Evolutionary conservation across 30 jellyfish, hydroid and myxozoan species (phyloP), one percentile per base, ranked within the genome.

Genomic region (Rhopilema esculentum): DNA sequence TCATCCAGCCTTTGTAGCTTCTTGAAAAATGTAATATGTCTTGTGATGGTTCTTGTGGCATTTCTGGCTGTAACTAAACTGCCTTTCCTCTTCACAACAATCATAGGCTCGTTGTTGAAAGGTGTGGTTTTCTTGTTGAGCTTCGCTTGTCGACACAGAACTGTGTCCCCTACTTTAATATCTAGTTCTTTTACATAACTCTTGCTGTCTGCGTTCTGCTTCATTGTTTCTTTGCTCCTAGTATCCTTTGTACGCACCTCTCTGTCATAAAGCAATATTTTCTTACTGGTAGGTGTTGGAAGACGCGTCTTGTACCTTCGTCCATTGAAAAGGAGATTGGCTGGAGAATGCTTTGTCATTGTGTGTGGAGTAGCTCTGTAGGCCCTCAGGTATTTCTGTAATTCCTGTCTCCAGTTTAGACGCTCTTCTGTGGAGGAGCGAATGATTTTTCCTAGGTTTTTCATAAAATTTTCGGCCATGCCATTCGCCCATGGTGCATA

Each of bases 401-500:
- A 40, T 57, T 82, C 53, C 21, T 84, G 93, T 19, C 93, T 27
- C 93, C 91, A 71, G 93, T 82, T 82, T 21, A 27, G 75, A 8
- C 29, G 50, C 27, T 82, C 92, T 1, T 4, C 53, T 22, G 20
- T 21, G 15, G 77, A 61, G 88, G 92, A 66, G n/a, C 69, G 92
- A 16, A 82, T 29, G 62, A 81, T 72, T 21, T 81, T 81, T 68
- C 66, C 66, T 49, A 79, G 62, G 82, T 24, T 19, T 32, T 22
- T 79, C 89, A 61, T 52, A 61, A 79, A 79, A 17, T 24, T 83
- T 71, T 83, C 78, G 29, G 70, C 88, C 88, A 71, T 83, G 21
- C 91, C 91, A 66, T 81, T 81, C 30, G 83, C 71, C 89, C 89
- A 79, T 79, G 83, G 89, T 21, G 91, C 91, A 49, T 49, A 40